Evolutionary conservation across 2,888 invertebrate species (phyloP).

Genomic region (Drosophila neotestacea): DNA sequence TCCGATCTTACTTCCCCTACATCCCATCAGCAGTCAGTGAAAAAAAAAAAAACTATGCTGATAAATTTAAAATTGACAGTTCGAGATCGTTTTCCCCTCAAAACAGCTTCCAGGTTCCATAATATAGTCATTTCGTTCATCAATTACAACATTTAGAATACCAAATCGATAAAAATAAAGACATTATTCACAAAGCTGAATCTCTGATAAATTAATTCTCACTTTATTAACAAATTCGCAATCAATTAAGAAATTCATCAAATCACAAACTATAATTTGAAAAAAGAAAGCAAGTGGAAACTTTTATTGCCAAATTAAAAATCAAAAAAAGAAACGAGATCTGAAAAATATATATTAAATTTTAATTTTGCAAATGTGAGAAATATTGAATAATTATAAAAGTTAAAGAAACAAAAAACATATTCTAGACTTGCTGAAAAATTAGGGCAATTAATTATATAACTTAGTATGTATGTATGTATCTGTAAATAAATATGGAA

Average conservation of each 20-base stretch:
- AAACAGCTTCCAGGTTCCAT: background rate
- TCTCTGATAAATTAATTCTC: conserved; percentile 1
- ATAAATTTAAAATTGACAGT: conserved; percentile 6
- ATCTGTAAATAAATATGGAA: too few relatives aligned
- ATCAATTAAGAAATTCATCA: conserved; percentile 16
- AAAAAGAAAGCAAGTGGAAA: background rate
- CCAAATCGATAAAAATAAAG: conserved; percentile 6
- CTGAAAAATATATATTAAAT: background rate
- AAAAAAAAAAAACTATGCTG: conserved; percentile 6
- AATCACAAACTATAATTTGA: background rate
- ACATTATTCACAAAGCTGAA: background rate
- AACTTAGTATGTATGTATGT: too few relatives aligned
- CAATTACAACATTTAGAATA: conserved; percentile 17
- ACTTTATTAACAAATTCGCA: background rate
- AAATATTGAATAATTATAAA: background rate
- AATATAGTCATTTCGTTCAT: conserved; percentile 11
- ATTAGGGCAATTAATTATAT: too few relatives aligned
- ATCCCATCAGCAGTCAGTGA: background rate
- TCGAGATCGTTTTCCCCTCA: background rate
- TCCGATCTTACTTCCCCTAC: conserved; percentile 4
- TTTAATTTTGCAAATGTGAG: background rate
- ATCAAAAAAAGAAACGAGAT: background rate
- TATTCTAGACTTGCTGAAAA: too few relatives aligned
- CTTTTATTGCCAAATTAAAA: background rate
- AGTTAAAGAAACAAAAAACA: too few relatives aligned